Base-by-base conservation (phyloP, 2,113 vertebrate genomes). In the Coregonus clupeaformis region DNA sequence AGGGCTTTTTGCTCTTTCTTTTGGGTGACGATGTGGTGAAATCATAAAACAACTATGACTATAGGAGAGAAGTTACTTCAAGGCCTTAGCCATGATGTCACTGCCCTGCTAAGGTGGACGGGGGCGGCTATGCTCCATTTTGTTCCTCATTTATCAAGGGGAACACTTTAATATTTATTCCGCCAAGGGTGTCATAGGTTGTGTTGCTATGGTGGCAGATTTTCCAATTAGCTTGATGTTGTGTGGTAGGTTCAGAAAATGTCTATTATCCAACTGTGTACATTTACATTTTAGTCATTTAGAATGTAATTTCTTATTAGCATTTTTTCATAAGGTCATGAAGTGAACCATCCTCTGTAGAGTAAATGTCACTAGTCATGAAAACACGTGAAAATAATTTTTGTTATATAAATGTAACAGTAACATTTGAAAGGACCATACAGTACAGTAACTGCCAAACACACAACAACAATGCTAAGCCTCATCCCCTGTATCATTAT, bases 141-240 rank as follows among this genome's bases (percentile, higher is more conserved):
- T 29, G 36, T 36, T 5, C 5, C 27, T 65, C 24, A 65, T 65
- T 67, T 5, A 30, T 36, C 70, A 36, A 32, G 71, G 14, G 22
- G 24, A 47, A 18, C 16, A 55, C 14, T 13, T 72, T 13, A 45
- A 72, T 63, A 47, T 72, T 59, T 36, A 60, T 72, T 30, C 27
- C 1, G 20, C 52, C 27, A 7, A 14, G 47, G 49, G 29, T 22
- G 55, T 60, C 69, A 52, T 57, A 13, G 11, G 47, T 30, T 32
- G 27, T 32, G 69, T 27, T 69, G 68, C 55, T 49, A 59, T n/a
- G 25, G 52, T 5, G 49, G 18, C 18, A 71, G 0, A 57, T 20
- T 57, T 59, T 22, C 69, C 20, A 36, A 12, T n/a, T 30, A 71
- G 52, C 27, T 59, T 30, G 25, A 59, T 59, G 69, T 32, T 60